Conservation (phyloP, 2,888 invertebrate genomes). For the Spilosoma lubricipeda region DNA sequence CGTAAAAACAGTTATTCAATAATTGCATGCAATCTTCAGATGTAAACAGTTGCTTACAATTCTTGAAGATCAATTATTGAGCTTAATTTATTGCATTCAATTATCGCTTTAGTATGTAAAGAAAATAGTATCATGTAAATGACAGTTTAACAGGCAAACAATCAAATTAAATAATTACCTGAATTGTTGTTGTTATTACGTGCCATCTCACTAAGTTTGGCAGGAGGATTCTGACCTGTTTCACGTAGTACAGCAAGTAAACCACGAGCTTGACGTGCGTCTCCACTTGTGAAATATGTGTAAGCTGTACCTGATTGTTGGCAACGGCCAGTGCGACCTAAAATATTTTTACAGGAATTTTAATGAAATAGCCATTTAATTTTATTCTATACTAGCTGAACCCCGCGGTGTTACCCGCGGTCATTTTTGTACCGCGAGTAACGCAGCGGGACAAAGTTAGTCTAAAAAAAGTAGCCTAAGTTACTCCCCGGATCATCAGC, state of each 20-base stretch:
- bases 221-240: constrained; percentile 95
- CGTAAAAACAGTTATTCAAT: too few relatives aligned
- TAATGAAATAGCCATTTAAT: not conserved
- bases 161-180: constrained; percentile 52
- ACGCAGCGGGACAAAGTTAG: too few relatives aligned
- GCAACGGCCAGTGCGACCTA: constrained; percentile 95
- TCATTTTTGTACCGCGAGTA: too few relatives aligned
- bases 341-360: constrained; percentile 17
- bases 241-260: constrained; percentile 96
- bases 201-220: constrained; percentile 92
- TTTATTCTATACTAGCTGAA: not conserved
- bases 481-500: too few relatives aligned
- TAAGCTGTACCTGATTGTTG: constrained; percentile 98
- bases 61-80: too few relatives aligned
- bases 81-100: too few relatives aligned
- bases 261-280: constrained; percentile 96
- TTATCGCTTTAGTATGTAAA: too few relatives aligned
- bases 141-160: not conserved
- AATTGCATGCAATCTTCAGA: too few relatives aligned
- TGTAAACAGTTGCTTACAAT: too few relatives aligned
- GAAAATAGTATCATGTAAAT: too few relatives aligned
- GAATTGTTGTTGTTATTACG: constrained; percentile 83
- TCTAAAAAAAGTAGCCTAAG: too few relatives aligned
- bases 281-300: constrained; percentile 97
- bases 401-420: too few relatives aligned